These are phyloP conservation scores for Picus viridis DNA, from an alignment of 2,797 vertebrate genomes.

Conservation along the genomic window DNA sequence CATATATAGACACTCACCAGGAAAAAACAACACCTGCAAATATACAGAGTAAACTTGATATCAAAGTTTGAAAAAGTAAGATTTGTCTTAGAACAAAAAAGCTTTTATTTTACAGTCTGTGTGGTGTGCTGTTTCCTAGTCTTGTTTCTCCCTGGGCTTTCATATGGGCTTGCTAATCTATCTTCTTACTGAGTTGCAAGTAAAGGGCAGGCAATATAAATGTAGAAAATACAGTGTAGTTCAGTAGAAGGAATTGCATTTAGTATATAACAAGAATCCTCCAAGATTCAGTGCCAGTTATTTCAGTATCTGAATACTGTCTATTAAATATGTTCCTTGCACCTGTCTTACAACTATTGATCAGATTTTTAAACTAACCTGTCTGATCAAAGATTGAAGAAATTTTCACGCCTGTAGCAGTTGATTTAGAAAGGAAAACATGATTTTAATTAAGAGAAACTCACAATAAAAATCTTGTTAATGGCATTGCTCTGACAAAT, in stretches of 20 bases:
- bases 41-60: neutral
- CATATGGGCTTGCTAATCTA: neutral
- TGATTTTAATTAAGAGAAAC: constrained; percentile 21
- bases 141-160: neutral
- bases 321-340: neutral
- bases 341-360: neutral
- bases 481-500: neutral
- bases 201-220: neutral
- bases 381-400: neutral
- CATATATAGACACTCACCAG: neutral
- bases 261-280: neutral
- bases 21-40: neutral
- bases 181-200: neutral
- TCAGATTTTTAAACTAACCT: neutral
- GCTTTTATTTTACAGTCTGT: neutral
- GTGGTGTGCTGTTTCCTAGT: neutral
- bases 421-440: neutral
- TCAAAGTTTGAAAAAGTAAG: neutral
- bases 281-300: neutral
- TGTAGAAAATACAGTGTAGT: neutral
- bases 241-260: neutral
- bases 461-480: neutral
- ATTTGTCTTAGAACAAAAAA: neutral
- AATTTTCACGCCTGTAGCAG: neutral
- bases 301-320: neutral